phyloP scores from a whole-genome alignment of 2,113 vertebrate species.

The Beaufortia kweichowensis region DNA sequence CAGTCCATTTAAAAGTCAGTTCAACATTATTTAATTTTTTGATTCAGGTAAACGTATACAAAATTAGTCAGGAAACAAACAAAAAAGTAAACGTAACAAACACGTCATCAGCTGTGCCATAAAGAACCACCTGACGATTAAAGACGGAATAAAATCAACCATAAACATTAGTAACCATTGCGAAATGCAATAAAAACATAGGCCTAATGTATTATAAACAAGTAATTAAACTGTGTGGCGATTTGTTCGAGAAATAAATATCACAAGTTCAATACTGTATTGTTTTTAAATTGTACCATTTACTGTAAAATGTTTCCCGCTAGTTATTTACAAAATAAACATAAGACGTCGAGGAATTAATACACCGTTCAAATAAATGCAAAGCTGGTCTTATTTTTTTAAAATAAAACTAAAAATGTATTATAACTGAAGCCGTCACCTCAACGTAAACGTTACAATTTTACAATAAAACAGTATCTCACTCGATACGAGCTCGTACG shows the following conservation, averaged over 20 bases:
- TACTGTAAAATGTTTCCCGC: background rate
- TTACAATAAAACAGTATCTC: background rate
- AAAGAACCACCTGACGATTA: background rate
- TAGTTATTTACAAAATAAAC: background rate
- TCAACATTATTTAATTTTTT: no score
- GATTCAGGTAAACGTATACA: no score
- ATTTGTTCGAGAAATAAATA: background rate
- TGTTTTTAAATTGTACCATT: background rate
- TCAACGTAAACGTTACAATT: background rate
- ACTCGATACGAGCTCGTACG: background rate
- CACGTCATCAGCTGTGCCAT: background rate
- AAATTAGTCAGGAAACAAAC: background rate
- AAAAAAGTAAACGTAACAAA: background rate
- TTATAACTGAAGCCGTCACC: background rate
- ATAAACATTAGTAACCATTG: background rate
- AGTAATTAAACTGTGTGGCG: background rate
- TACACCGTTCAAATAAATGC: background rate
- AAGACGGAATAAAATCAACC: background rate
- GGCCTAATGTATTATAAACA: background rate
- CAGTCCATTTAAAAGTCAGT: background rate
- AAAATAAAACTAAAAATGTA: background rate
- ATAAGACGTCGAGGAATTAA: background rate
- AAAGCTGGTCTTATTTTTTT: background rate
- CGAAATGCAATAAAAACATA: background rate
- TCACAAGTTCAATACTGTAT: background rate